Evolutionary conservation across 37 sponge, comb jelly and placozoan species (phyloP).

Genomic region (Beroe forskalii): DNA sequence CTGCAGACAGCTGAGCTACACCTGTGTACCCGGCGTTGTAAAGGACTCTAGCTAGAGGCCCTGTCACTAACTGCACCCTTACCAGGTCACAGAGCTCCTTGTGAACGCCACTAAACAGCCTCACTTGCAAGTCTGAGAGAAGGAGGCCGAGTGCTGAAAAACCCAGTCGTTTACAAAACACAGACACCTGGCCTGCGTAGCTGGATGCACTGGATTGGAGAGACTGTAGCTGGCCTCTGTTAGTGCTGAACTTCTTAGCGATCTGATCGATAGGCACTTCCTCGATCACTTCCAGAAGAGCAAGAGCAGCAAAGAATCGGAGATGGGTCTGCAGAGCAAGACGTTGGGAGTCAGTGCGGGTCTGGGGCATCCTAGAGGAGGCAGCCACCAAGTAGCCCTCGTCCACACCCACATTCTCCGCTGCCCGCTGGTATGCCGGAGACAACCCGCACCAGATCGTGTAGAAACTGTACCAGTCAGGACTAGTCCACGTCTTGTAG

Average conservation of each 20-base stretch:
- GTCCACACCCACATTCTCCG: conserved; percentile 80
- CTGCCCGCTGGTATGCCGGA: conserved; percentile 81
- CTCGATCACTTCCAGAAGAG: conserved; percentile 86
- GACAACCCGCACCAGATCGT: conserved; percentile 79
- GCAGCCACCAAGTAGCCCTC: conserved; percentile 85
- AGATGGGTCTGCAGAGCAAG: conserved; percentile 66
- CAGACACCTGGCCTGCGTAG: conserved; percentile 96
- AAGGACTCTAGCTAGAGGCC: conserved; percentile 82
- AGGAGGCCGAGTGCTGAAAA: conserved; percentile 90
- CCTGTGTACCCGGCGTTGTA: conserved; percentile 91
- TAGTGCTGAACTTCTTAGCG: conserved; percentile 75
- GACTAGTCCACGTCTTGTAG: conserved; percentile 73
- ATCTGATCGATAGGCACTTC: conserved; percentile 81
- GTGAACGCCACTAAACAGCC: conserved; percentile 92
- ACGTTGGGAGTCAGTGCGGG: conserved; percentile 69
- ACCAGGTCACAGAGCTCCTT: conserved; percentile 92
- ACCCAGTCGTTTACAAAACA: conserved; percentile 86
- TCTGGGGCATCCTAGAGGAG: conserved; percentile 70
- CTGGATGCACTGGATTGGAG: conserved; percentile 90
- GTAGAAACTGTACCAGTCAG: conserved; percentile 83
- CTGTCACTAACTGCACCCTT: conserved; percentile 82
- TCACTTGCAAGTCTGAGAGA: conserved; percentile 89
- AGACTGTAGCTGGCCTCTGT: conserved; percentile 90
- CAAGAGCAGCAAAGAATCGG: conserved; percentile 88
- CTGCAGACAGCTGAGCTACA: conserved; percentile 80